These are phyloP conservation scores for Bicyclus anynana DNA, from an alignment of 1,140 invertebrate species.

Conservation along the genomic window DNA sequence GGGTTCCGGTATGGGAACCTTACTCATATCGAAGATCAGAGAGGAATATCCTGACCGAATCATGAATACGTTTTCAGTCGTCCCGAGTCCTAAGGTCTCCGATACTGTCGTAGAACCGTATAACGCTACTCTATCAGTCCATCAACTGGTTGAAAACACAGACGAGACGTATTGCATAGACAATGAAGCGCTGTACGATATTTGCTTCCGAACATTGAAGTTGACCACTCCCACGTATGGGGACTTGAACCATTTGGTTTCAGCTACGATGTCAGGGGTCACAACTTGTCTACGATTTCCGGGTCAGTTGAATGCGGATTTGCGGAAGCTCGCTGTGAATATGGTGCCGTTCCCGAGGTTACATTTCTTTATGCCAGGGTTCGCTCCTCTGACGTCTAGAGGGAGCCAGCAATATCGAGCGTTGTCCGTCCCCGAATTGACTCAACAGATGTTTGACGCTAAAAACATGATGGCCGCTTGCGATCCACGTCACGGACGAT, in stretches of 20 bases:
- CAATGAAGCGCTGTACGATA: conserved; percentile 86
- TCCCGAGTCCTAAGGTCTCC: conserved; percentile 88
- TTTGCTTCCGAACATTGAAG: conserved; percentile 92
- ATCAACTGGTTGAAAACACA: conserved; percentile 87
- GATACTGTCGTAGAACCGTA: conserved; percentile 94
- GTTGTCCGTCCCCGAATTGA: conserved; percentile 92
- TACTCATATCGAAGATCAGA: conserved; percentile 81
- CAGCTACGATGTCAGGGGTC: conserved; percentile 86
- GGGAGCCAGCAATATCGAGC: conserved; percentile 86
- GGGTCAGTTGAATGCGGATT: conserved; percentile 90
- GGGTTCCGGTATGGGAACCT: conserved; percentile 87
- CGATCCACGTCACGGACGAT: conserved; percentile 91
- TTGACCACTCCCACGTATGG: conserved; percentile 90
- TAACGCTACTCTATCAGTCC: conserved; percentile 86
- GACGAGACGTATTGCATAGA: conserved; percentile 80
- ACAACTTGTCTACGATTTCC: conserved; percentile 87
- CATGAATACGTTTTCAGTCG: conserved; percentile 90
- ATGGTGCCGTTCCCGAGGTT: conserved; percentile 97
- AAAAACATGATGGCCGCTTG: conserved; percentile 98
- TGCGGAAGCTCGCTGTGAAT: conserved; percentile 93
- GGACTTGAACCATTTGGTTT: conserved; percentile 86
- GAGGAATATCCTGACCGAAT: conserved; percentile 89
- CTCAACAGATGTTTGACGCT: conserved; percentile 94
- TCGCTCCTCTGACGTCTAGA: conserved; percentile 93
- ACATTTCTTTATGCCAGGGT: conserved; percentile 97